Evolutionary conservation across 2,113 vertebrate genomes (phyloP), one percentile per base, ranked within the genome.

Genomic region (Globicephala melas): DNA sequence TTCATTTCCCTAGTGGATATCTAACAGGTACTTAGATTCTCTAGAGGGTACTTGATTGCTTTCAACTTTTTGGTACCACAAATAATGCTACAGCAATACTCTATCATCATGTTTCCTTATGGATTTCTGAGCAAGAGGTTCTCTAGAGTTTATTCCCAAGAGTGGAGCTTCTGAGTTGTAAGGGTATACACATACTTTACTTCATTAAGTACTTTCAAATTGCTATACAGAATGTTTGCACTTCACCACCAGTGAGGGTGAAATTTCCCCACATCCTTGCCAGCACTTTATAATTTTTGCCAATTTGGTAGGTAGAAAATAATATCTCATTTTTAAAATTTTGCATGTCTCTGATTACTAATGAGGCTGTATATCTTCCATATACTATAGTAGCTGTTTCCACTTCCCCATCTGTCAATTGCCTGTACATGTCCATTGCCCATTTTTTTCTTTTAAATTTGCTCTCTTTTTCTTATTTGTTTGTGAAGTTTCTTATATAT

Each of bases 341-440:
- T 93, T 94, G 23, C 44, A 70, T 90, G 67, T 92, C 70, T 95
- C 68, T 94, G 70, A 82, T 97, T 81, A 76, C 92, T 95, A 84
- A 84, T 93, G 86, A 97, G 53, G n/a, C 73, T 84, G 26, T 86
- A 15, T 63, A 85, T 63, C 58, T 92, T 96, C 90, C 36, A 79
- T 60, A 55, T 58, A 77, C 20, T 68, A 21, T 47, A 41, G 12
- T 71, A 96, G 55, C 71, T 95, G 14, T 82, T 96, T 94, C 38
- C 6, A 41, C 68, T 92, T 88, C 38, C 81, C 85, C 65, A 82
- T 73, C 85, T 96, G 94, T 76, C 92, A 93, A 41, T 89, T 91
- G 85, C 91, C 94, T 89, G 31, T 91, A 96, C 85, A n/a, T 82
- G 25, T 88, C 80, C 71, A 81, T 96, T 96, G 97, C 85, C 91